A percentile compares a stretch with the other conserved stretches of the same genome.
These are phyloP conservation scores for Scelioninae gen. 1 DNA, from an alignment of 2,888 invertebrate species.

Conservation along the genomic window DNA sequence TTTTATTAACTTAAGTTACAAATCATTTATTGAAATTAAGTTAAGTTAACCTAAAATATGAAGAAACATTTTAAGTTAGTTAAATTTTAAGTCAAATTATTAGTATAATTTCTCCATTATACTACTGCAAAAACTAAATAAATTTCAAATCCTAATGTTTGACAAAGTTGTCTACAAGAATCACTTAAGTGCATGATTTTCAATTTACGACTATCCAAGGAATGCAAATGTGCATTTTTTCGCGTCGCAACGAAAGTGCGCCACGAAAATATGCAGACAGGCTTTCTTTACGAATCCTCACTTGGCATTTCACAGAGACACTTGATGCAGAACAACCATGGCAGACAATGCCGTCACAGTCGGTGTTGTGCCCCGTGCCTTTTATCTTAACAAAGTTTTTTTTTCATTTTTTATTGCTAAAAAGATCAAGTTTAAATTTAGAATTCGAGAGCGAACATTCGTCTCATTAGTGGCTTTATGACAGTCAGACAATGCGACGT, in stretches of 20 bases:
- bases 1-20: no score
- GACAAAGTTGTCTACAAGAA: constrained; percentile 7
- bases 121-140: background rate
- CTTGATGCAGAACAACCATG: constrained; percentile 63
- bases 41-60: no score
- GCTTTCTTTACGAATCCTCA: constrained; percentile 72
- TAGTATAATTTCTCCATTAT: no score
- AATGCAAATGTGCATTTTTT: constrained; percentile 50
- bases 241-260: constrained; percentile 30
- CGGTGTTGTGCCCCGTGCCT: constrained; percentile 31
- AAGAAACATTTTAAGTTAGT: no score
- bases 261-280: constrained; percentile 74
- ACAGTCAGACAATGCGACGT: constrained; percentile 36
- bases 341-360: constrained; percentile 50
- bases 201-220: constrained; percentile 41
- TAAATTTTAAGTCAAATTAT: no score
- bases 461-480: constrained; percentile 56
- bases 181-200: constrained; percentile 30
- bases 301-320: constrained; percentile 27
- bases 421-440: constrained; percentile 40
- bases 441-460: constrained; percentile 24
- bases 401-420: constrained; percentile 13
- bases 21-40: no score
- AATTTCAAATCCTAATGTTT: constrained; percentile 24
- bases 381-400: constrained; percentile 5